Conservation (phyloP, 2,888 invertebrate genomes). For the Myathropa florea region DNA sequence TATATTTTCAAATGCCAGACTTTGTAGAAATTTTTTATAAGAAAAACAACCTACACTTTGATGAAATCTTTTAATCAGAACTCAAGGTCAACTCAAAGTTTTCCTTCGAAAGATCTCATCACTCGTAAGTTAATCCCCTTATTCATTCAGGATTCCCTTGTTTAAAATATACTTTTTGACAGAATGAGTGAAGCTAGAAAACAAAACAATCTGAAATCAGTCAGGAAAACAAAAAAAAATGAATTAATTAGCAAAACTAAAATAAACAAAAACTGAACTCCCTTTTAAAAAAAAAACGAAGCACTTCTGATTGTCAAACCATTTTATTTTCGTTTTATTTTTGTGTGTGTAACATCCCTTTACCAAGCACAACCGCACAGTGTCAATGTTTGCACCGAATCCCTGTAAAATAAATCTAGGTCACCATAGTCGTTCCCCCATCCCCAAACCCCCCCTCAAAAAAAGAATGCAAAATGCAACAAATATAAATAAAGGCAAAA, state of each 20-base stretch:
- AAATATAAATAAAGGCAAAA: too few species aligned
- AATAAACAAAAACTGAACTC: background rate
- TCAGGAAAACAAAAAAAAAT: background rate
- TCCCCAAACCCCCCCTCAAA: background rate
- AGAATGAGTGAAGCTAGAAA: too few species aligned
- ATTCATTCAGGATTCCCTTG: too few species aligned
- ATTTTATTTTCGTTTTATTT: background rate
- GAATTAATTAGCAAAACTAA: background rate
- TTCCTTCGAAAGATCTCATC: too few species aligned
- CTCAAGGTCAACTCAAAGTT: too few species aligned
- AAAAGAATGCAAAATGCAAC: background rate
- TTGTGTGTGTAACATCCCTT: conserved; percentile 11
- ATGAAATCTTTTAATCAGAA: too few species aligned
- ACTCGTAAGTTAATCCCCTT: too few species aligned
- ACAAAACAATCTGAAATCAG: too few species aligned
- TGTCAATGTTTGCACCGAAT: conserved; percentile 63
- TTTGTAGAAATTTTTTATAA: too few species aligned
- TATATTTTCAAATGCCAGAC: too few species aligned
- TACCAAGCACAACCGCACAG: conserved; percentile 53
- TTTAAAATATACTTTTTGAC: too few species aligned
- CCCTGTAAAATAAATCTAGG: conserved; percentile 31
- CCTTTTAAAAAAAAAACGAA: background rate
- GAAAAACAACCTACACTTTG: too few species aligned
- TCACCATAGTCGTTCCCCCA: conserved; percentile 18
- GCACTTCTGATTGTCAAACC: background rate